Evolutionary conservation across 2,113 vertebrate species (phyloP).

Genomic region (Nibea albiflora): DNA sequence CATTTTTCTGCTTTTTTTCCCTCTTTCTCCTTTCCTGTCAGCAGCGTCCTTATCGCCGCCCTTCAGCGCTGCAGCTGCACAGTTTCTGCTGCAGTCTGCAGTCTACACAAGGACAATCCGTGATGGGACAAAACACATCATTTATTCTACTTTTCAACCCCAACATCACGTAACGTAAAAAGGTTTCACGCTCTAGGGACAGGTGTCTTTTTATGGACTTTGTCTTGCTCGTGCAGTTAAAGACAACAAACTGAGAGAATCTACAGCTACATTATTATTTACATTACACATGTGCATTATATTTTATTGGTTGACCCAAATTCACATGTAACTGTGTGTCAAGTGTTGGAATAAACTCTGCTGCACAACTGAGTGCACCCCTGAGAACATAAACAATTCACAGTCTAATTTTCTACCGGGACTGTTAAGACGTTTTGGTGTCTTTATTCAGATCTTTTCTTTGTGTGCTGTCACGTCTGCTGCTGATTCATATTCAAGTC

Average conservation of each 20-base stretch:
- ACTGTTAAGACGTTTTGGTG: not conserved
- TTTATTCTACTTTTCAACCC: not conserved
- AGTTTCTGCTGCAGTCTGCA: slow-evolving; percentile 65
- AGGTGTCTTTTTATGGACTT: not conserved
- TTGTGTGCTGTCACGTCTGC: not conserved
- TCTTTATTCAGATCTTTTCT: not conserved
- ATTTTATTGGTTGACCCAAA: not conserved
- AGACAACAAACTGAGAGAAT: not conserved
- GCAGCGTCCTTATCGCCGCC: slow-evolving; percentile 57
- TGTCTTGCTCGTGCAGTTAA: not conserved
- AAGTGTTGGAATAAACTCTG: not conserved
- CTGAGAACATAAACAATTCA: not conserved
- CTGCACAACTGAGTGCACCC: not conserved
- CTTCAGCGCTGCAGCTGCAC: slow-evolving; percentile 59
- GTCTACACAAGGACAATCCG: slow-evolving; percentile 27
- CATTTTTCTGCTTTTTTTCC: slow-evolving; percentile 7
- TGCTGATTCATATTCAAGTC: not conserved
- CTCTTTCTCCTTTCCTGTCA: slow-evolving; percentile 34
- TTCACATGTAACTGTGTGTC: not conserved
- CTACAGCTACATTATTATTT: slow-evolving; percentile 2
- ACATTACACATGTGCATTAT: not conserved
- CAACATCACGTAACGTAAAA: not conserved
- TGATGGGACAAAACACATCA: slow-evolving; percentile 6
- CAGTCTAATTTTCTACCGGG: not conserved
- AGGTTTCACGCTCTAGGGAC: not conserved